A percentile compares a stretch with the other conserved stretches of the same genome.
These are phyloP conservation scores for Plagodis dolabraria DNA, from an alignment of 2,888 invertebrate genomes.

Conservation along the genomic window DNA sequence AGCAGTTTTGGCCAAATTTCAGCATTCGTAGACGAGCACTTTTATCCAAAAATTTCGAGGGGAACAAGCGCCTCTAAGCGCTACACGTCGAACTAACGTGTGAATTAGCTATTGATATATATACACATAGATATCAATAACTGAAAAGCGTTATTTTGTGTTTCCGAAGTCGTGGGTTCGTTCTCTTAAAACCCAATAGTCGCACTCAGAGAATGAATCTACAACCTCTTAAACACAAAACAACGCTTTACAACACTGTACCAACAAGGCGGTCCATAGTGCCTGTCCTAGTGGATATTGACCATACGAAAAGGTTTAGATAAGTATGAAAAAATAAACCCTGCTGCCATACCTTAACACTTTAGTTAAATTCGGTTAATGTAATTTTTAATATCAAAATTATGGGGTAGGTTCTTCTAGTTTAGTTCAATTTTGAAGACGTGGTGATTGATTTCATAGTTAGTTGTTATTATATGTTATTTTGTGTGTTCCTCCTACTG, in stretches of 20 bases:
- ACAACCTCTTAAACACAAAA: not conserved
- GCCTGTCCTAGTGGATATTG: not conserved
- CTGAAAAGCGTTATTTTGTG: no score
- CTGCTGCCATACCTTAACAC: constrained; percentile 18
- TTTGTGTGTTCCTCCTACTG: constrained; percentile 5
- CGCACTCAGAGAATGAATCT: no score
- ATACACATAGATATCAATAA: no score
- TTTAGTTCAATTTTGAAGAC: constrained; percentile 18
- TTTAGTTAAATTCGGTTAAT: constrained; percentile 48
- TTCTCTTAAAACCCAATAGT: no score
- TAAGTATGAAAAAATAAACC: constrained; percentile 21
- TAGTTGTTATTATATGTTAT: constrained; percentile 4
- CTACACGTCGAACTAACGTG: no score
- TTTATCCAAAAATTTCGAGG: no score
- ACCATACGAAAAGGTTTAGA: constrained; percentile 30
- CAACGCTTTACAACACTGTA: not conserved
- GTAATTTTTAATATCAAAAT: constrained; percentile 59
- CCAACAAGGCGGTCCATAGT: no score
- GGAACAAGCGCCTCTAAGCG: no score
- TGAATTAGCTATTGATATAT: no score
- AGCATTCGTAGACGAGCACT: no score
- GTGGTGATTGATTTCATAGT: constrained; percentile 24
- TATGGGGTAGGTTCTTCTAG: constrained; percentile 43
- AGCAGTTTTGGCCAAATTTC: no score
- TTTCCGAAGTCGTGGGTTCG: no score